phyloP scores from a whole-genome alignment of 2,888 invertebrate species.

The Creontiades dilutus region DNA sequence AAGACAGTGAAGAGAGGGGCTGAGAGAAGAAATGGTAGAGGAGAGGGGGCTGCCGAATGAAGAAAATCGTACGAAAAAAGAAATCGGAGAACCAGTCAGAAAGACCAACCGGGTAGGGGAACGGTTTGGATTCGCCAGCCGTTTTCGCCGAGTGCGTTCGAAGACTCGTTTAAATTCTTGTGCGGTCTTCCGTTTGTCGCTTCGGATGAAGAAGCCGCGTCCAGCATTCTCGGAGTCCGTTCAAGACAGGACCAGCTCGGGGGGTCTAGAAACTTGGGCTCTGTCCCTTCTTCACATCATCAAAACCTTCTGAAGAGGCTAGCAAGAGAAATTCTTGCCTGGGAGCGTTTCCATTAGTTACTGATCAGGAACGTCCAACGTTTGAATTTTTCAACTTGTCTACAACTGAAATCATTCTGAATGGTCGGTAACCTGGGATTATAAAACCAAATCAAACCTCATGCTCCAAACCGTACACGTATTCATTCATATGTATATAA shows the following conservation, averaged over 20 bases:
- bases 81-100: constrained; percentile 42
- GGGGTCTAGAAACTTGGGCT: not conserved
- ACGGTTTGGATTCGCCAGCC: not conserved
- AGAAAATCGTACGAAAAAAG: constrained; percentile 24
- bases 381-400: no score
- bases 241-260: not conserved
- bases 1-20: not conserved
- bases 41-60: not conserved
- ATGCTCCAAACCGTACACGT: no score
- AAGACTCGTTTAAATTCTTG: constrained; percentile 40
- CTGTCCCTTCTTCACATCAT: not conserved
- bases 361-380: no score
- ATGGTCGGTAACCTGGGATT: no score
- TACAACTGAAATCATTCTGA: no score
- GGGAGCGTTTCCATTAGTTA: no score
- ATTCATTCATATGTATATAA: no score
- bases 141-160: not conserved
- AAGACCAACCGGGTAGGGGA: constrained; percentile 12
- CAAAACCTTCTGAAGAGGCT: no score
- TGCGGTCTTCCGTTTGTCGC: constrained; percentile 32
- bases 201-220: constrained; percentile 17
- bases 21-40: not conserved
- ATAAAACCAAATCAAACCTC: no score
- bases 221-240: constrained; percentile 3
- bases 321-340: no score